Evolutionary conservation across 1,140 invertebrate genomes (phyloP), one percentile per base, ranked within the genome.

Genomic region (Papilio helenus): DNA sequence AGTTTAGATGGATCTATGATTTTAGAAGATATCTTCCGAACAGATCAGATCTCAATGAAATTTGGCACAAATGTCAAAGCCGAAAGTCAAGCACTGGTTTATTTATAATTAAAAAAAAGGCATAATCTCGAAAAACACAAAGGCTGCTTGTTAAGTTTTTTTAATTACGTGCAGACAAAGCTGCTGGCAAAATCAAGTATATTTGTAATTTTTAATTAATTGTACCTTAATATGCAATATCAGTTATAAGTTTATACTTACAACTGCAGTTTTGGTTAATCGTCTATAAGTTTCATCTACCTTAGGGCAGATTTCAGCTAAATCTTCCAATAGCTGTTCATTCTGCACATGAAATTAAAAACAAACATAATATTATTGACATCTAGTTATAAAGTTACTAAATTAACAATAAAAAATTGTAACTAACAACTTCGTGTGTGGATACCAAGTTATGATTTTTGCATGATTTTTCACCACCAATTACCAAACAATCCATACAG

Each of bases 401-500:
- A 14, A 1, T 51, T 14, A 58, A 79, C 5, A 61, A 49, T 26
- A 34, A 34, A 72, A 58, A 23, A 61, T 10, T 7, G n/a, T 58
- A 73, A 88, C 88, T 86, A 83, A 94, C 94, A 84, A 90, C 81
- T 87, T 93, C 89, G 80, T 91, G 86, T 39, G 89, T 84, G 34
- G 90, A 86, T 12, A 85, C 87, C 42, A 92, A 87, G 82, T 89
- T 82, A 83, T 95, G 94, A 74, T 89, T 90, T 81, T 93, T 92
- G 81, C 94, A 95, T 8, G 91, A 91, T 42, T 89, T 92, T 9
- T 90, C 90, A 39, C 89, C 91, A 23, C 89, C 92, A 39, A 94
- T 86, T 82, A 94, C 89, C 72, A 93, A 80, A 81, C 94, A 95
- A 42, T 93, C 88, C 85, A 91, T 90, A 79, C 94, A 95, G 73